These are phyloP conservation scores for Megalonaias nervosa DNA, from an alignment of 1,140 invertebrate species.

Conservation along the genomic window DNA sequence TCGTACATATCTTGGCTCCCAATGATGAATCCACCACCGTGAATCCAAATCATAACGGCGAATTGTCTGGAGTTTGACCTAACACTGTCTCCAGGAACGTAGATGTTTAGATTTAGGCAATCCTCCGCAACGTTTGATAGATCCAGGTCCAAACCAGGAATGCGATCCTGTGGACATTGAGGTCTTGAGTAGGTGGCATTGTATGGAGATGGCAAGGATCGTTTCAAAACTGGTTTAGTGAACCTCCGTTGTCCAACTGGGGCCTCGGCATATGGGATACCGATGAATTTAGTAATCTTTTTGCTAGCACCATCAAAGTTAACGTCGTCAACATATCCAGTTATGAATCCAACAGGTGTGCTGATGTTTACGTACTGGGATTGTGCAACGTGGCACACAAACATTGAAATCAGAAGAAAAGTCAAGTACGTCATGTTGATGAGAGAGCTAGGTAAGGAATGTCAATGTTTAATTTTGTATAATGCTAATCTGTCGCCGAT, in stretches of 20 bases:
- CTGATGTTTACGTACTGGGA: too few relatives aligned
- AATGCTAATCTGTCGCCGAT: too few relatives aligned
- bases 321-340: constrained; percentile 6
- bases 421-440: too few relatives aligned
- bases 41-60: constrained; percentile 47
- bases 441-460: too few relatives aligned
- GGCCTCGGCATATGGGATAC: constrained; percentile 94
- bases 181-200: constrained; percentile 81
- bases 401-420: too few relatives aligned
- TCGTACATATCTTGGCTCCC: constrained; percentile 30
- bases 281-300: constrained; percentile 89
- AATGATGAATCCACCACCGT: constrained; percentile 42
- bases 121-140: constrained; percentile 46
- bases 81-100: constrained; percentile 79
- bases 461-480: too few relatives aligned
- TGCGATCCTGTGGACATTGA: constrained; percentile 89
- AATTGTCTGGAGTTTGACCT: constrained; percentile 1
- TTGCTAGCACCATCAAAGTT: constrained; percentile 53
- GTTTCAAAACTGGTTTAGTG: constrained; percentile 83
- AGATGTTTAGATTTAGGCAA: constrained; percentile 58
- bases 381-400: too few relatives aligned
- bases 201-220: constrained; percentile 81
- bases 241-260: constrained; percentile 89
- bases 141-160: constrained; percentile 69
- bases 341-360: constrained; percentile 7